A percentile compares a stretch with the other conserved stretches of the same genome.
Conservation (phyloP, 2,113 vertebrate species). For the rat (Rattus norvegicus) region DNA sequence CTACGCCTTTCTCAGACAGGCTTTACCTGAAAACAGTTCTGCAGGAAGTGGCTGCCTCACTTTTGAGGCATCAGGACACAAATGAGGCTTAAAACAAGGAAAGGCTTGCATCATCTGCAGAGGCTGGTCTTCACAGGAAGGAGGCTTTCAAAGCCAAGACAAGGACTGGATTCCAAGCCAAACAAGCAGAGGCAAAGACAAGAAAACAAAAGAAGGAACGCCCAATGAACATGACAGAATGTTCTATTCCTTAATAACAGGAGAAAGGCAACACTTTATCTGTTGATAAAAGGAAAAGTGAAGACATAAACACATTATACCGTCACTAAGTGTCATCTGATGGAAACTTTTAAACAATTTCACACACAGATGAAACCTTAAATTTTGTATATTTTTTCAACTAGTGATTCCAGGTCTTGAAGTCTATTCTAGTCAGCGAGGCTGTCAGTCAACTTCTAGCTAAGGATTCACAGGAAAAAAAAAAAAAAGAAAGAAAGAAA, state of each 20-base stretch:
- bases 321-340: neutral
- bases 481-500: no score
- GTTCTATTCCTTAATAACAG: neutral
- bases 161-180: neutral
- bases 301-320: neutral
- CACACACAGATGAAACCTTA: neutral
- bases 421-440: neutral
- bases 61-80: neutral
- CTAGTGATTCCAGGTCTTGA: neutral
- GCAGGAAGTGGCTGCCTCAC: neutral
- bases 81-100: neutral
- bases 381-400: neutral
- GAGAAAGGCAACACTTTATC: neutral
- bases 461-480: neutral
- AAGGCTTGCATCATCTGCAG: neutral
- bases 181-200: slow-evolving; percentile 29
- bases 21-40: neutral
- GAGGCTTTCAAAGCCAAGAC: neutral
- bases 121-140: neutral
- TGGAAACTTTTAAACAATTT: neutral
- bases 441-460: neutral
- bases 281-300: neutral
- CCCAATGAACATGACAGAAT: neutral
- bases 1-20: neutral
- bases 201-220: neutral